Evolutionary conservation across 2,797 vertebrate genomes (phyloP).

Genomic region (Dicrostonyx torquatus): DNA sequence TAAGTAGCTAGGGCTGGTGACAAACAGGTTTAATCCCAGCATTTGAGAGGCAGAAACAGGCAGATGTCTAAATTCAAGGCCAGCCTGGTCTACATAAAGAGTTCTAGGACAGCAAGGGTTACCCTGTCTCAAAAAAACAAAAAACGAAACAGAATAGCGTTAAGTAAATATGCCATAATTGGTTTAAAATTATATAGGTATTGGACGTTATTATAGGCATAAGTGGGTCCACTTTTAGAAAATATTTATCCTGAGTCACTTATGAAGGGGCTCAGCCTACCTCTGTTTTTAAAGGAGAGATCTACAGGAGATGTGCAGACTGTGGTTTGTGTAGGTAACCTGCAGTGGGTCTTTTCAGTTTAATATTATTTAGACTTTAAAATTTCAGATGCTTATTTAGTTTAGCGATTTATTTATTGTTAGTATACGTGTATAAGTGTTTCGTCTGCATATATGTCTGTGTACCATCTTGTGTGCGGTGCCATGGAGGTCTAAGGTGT

Average conservation of each 20-base stretch:
- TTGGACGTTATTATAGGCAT: not conserved
- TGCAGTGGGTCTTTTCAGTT: not conserved
- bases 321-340: not conserved
- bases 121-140: not conserved
- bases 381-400: not conserved
- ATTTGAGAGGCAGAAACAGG: not conserved
- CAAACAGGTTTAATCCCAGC: not conserved
- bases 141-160: not conserved
- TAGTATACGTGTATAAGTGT: not conserved
- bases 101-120: not conserved
- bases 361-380: not conserved
- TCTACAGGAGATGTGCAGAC: not conserved
- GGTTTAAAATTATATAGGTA: not conserved
- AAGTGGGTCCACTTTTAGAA: not conserved
- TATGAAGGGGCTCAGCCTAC: not conserved
- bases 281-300: not conserved
- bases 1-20: not conserved
- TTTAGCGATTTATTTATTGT: not conserved
- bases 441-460: not conserved
- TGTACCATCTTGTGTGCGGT: not conserved
- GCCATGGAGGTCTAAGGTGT: not conserved
- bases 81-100: not conserved
- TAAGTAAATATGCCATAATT: not conserved
- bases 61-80: not conserved
- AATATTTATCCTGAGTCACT: not conserved